Evolutionary conservation across 1,140 invertebrate species (phyloP), one percentile per base, ranked within the genome.

Genomic region (Patella vulgata): DNA sequence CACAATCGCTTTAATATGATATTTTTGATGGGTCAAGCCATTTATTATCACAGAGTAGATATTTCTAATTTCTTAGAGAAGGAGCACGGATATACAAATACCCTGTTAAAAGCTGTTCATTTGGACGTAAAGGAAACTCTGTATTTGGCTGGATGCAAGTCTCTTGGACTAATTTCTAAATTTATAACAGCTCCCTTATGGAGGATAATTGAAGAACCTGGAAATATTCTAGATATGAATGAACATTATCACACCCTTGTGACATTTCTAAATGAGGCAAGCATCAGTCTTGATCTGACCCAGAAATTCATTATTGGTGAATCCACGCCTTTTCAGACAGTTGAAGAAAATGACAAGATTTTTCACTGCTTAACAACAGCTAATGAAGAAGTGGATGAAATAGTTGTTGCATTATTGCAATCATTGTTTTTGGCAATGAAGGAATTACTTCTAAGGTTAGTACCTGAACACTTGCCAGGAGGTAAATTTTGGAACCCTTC

Each of bases 391-490:
- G n/a, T 21, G n/a, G 46, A 48, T 54, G 12, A 2, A 12, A 42
- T 25, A 14, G 14, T 14, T 21, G 11, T 55, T 14, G 14, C 2
- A 21, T 36, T 53, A 14, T 36, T 63, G 28, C 43, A 59, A 19
- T 42, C 19, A 21, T 51, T 64, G n/a, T 59, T 59, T 42, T 4
- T 8, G 19, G 58, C 61, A 14, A 42, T 21, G 53, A 27, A 39
- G 19, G 33, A 43, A 48, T 12, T 53, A 14, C 19, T 66, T 30
- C 40, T n/a, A 40, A 52, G 58, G 58, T 27, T 42, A 3, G 39
- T 55, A 51, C 36, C 12, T 30, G 65, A 63, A 36, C 53, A 57
- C 53, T 48, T 67, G 1, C 57, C 50, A 21, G 63, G 58, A 27
- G 58, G 51, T 43, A 36, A 50, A 14, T 55, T 50, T 40, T 19